Evolutionary conservation across 64 coral and sea anemone species (phyloP).

Genomic region (Hydrozoanthus tunicans): DNA sequence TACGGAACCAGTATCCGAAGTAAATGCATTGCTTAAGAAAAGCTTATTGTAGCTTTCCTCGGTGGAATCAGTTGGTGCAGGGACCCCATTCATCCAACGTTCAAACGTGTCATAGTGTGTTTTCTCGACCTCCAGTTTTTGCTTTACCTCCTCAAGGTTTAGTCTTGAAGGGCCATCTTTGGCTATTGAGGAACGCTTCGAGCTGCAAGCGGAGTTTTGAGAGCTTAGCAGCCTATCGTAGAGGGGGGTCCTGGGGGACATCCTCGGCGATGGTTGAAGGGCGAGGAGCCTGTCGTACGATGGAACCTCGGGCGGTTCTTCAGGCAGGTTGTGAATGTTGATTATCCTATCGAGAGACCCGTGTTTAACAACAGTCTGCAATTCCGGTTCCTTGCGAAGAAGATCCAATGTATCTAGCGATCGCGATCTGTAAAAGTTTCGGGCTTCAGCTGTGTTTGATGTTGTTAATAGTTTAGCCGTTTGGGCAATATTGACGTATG

Average conservation of each 20-base stretch:
- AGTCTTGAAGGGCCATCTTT: background rate
- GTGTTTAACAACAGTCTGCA: background rate
- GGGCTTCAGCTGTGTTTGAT: background rate
- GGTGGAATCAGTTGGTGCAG: background rate
- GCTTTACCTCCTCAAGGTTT: background rate
- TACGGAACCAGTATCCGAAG: background rate
- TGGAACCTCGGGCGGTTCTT: slow-evolving; percentile 24
- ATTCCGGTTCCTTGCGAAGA: background rate
- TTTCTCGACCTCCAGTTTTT: background rate
- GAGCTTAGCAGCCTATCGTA: slow-evolving; percentile 36
- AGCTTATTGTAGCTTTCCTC: background rate
- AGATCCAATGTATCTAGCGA: background rate
- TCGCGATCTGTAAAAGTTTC: background rate
- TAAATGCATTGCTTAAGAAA: background rate
- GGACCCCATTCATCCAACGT: background rate
- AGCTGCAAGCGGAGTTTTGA: background rate
- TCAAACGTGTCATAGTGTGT: slow-evolving; percentile 8
- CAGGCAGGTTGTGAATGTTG: background rate
- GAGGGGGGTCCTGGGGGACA: background rate
- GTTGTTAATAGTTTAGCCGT: background rate
- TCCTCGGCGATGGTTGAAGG: background rate
- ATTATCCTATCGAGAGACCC: background rate
- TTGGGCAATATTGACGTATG: slow-evolving; percentile 7
- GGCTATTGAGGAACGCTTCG: background rate
- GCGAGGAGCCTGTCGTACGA: slow-evolving; percentile 30